Evolutionary conservation across 2,888 invertebrate genomes (phyloP), one percentile per base, ranked within the genome.

Genomic region (Philereme transversata): DNA sequence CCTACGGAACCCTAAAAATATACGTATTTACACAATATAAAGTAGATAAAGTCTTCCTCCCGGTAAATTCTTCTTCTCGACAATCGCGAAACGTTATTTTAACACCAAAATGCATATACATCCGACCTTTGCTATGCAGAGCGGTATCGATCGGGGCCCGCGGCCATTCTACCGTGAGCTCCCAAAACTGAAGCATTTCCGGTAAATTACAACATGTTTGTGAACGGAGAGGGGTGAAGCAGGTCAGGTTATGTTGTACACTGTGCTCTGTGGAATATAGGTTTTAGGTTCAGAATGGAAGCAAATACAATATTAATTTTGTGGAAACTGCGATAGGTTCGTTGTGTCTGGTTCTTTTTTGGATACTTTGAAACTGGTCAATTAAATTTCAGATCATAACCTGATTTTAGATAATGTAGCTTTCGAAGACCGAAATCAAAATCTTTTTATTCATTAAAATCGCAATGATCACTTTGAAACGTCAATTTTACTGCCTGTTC

Each of bases 81-180:
- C 6, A 47, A 47, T 49, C 11, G 51, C 41, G 41, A 46, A 45
- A 41, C 36, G 34, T 63, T 52, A 56, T 56, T 60, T 53, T 53
- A 57, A 60, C 55, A 54, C 44, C 46, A 11, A 60, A 63, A 64
- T 64, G 36, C 64, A 69, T 62, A 67, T 56, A 50, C 61, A 52
- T 44, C 57, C 53, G 62, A 69, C 64, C 65, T 65, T 61, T 61
- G 41, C 48, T 59, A 62, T 65, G 65, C 64, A 63, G 61, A 64
- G 68, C 52, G 35, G 47, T 70, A 70, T 70, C 64, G 69, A 70
- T 70, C 68, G 69, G 2, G 40, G 54, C 22, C 36, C 47, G 47
- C 62, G 49, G 47, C 68, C 60, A 57, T 38, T 41, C 51, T 57
- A 58, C 57, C 46, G 40, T 56, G 68, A 64, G 57, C 69, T 65